Evolutionary conservation across 2,797 vertebrate species (phyloP), one percentile per base, ranked within the genome.

Genomic region (Sciurus carolinensis): DNA sequence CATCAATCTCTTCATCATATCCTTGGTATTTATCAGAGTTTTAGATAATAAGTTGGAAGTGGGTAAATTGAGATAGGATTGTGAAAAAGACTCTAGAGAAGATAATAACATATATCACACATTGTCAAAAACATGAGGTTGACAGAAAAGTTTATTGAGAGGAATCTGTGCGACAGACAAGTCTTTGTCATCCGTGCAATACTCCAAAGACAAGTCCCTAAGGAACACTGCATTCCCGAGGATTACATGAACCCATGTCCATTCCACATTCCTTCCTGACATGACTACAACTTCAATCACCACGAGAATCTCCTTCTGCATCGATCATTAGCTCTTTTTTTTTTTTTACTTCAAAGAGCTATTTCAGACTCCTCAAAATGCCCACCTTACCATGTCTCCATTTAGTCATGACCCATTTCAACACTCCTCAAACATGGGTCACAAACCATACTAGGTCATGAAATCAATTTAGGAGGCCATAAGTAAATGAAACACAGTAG

Each of bases 341-440:
- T 88, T 83, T 7, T 82, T 64, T 47, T 66, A 66, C 44, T 92
- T 76, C 73, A 28, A 90, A 33, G 28, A 90, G 28, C 62, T 66
- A 73, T 30, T 54, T 82, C 42, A 90, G 44, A 77, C 44, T 81
- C 72, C 26, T 89, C 67, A 66, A 72, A 42, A 79, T 14, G 18
- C 13, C 8, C 75, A 11, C 39, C n/a, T 91, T 44, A 36, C 33
- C 24, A 39, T n/a, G 7, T 64, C 22, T 94, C 47, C 18, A 59
- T 24, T 90, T 13, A 33, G 28, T 67, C 54, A 82, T 8, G 26
- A 62, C 17, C 72, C 80, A 71, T 30, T 18, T 89, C 81, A 66
- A 22, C 10, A 24, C 79, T 97, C 86, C 52, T 87, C 42, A 87
- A 82, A 83, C 26, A 94, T 28, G 28, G 11, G 47, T 87, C 72